Evolutionary conservation across 2,888 invertebrate genomes (phyloP), one percentile per base, ranked within the genome.

Genomic region (Catocala fraxini): DNA sequence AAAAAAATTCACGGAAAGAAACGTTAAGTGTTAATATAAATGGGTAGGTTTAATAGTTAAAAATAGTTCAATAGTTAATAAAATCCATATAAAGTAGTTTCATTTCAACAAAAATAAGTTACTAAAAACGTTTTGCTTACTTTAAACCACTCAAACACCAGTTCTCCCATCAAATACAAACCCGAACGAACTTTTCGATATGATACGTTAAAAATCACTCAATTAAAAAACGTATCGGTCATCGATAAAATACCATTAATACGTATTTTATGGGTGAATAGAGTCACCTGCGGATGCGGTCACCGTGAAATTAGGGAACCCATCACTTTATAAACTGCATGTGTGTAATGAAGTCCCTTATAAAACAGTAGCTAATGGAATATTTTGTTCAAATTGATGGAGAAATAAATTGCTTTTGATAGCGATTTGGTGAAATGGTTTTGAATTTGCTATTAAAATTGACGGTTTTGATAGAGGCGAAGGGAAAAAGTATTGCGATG

Each of bases 231-330:
- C 42, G 49, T 67, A 74, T 73, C 65, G 61, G 63, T 65, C 42
- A 59, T 66, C 55, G 51, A 76, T 68, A 49, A 63, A 65, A 68
- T 59, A 52, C 43, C 35, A 56, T 64, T 63, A 73, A 76, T 70
- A 68, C 52, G 63, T 60, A 64, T 73, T 74, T 77, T 70, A 76
- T 75, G 81, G 79, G 33, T 75, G 72, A 75, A 25, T 53, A 55
- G 34, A 54, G 55, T 62, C 84, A 84, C 84, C 83, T 84, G 84
- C 70, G 60, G 47, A 57, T n/a, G 65, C 80, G 78, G 66, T 74
- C 79, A 79, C 81, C 83, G 78, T 84, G 77, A 82, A 83, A 83
- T 83, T 79, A 75, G 56, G 34, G 48, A 51, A 34, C 34, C 4
- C 41, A 49, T 48, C 7, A 33, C 15, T 42, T 48, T 10, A 52